A percentile compares a stretch with the other conserved stretches of the same genome.
Conservation (phyloP, 1,140 invertebrate species). For the Aricia agestis region DNA sequence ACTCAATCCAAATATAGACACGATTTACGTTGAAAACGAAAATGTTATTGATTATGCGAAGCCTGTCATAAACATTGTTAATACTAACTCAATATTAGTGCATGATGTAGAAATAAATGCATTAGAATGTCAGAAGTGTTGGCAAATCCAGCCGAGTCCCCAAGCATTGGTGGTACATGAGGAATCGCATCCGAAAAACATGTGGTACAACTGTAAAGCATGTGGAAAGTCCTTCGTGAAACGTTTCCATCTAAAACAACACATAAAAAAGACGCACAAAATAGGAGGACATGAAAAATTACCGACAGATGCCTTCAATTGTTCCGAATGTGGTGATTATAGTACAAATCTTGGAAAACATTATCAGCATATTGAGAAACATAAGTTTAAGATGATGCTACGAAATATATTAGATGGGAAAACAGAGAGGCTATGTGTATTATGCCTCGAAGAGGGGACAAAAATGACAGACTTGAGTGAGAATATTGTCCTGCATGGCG, state of each 20-base stretch:
- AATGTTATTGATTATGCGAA: conserved; percentile 62
- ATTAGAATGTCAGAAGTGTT: conserved; percentile 60
- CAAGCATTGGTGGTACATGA: conserved; percentile 55
- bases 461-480: conserved; percentile 45
- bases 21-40: conserved; percentile 46
- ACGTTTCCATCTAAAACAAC: conserved; percentile 41
- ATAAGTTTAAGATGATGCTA: conserved; percentile 57
- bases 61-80: conserved; percentile 55
- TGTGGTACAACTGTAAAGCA: conserved; percentile 59
- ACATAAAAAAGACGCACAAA: conserved; percentile 37
- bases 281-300: conserved; percentile 13
- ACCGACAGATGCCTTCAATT: conserved; percentile 36
- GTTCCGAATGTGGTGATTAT: conserved; percentile 43
- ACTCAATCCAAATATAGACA: conserved; percentile 50
- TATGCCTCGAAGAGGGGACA: conserved; percentile 48
- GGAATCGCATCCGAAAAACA: conserved; percentile 53
- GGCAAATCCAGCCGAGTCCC: conserved; percentile 48
- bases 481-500: conserved; percentile 49
- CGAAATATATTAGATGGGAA: conserved; percentile 49
- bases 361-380: conserved; percentile 63
- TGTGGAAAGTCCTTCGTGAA: conserved; percentile 64
- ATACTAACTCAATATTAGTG: conserved; percentile 34
- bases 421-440: conserved; percentile 47
- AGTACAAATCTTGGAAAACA: conserved; percentile 39
- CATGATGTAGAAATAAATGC: conserved; percentile 35